Percentiles rank a stretch among this genome's conserved stretches.
Evolutionary conservation across 2,888 invertebrate genomes (phyloP).

Genomic region (Melanostoma scalare): DNA sequence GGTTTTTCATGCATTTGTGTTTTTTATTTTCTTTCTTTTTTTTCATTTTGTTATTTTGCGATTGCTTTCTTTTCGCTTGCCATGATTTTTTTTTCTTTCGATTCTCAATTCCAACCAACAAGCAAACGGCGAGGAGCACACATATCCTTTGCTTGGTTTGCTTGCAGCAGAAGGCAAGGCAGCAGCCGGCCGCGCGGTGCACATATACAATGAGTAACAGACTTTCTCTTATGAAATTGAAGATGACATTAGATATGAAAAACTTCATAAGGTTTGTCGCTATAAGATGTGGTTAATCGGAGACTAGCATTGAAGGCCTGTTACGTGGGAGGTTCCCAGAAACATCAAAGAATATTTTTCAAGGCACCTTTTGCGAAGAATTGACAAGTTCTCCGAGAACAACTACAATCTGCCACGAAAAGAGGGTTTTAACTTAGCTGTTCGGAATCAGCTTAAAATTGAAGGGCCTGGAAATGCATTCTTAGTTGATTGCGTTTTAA

Average conservation of each 20-base stretch:
- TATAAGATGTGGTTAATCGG: too few species aligned
- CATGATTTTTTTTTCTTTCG: constrained; percentile 60
- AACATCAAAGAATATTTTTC: too few species aligned
- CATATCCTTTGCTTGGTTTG: constrained; percentile 66
- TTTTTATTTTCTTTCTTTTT: constrained; percentile 53
- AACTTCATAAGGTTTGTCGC: too few species aligned
- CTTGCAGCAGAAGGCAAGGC: constrained; percentile 36
- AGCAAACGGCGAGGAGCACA: constrained; percentile 71
- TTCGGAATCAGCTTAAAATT: too few species aligned
- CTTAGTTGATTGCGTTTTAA: too few species aligned
- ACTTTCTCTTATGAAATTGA: not conserved
- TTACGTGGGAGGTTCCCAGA: too few species aligned
- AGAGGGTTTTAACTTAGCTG: too few species aligned
- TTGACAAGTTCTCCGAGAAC: too few species aligned
- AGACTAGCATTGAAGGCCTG: too few species aligned
- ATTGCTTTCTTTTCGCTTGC: constrained; percentile 55
- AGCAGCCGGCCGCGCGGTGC: constrained; percentile 46
- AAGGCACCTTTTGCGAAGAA: too few species aligned
- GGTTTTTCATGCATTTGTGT: constrained; percentile 68
- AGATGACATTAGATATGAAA: not conserved
- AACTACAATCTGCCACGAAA: too few species aligned
- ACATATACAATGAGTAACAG: constrained; percentile 67
- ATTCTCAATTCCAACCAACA: constrained; percentile 73
- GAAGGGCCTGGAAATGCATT: too few species aligned
- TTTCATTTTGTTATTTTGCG: constrained; percentile 66